A percentile compares a stretch with the other conserved stretches of the same genome.
Evolutionary conservation across 2,113 vertebrate species (phyloP).

Genomic region (Cyanoliseus patagonus): DNA sequence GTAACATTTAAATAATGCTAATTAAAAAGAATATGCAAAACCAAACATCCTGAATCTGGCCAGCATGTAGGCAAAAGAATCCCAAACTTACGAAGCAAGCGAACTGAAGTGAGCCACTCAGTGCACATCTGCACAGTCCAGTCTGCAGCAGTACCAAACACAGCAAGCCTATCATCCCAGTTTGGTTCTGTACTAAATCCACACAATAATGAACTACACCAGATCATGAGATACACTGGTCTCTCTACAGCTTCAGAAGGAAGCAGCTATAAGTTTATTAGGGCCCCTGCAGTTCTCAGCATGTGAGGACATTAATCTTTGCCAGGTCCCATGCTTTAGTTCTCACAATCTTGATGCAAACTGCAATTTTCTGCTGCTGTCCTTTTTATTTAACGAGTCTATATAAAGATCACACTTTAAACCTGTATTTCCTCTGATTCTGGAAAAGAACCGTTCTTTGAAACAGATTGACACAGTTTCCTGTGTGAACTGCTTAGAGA

Average conservation of each 20-base stretch:
- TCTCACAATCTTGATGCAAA: background rate
- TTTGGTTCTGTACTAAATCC: background rate
- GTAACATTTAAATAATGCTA: background rate
- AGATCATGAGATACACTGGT: background rate
- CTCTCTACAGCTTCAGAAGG: background rate
- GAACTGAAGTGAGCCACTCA: background rate
- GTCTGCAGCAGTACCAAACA: background rate
- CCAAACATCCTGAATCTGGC: background rate
- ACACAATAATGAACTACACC: background rate
- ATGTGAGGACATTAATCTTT: background rate
- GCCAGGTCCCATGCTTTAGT: background rate
- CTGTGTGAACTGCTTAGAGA: background rate
- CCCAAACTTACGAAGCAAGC: background rate
- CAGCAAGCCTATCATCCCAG: background rate
- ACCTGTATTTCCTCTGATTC: background rate
- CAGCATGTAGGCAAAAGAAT: background rate
- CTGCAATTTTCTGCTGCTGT: background rate
- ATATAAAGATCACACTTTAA: background rate
- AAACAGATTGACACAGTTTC: background rate
- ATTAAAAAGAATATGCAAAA: background rate
- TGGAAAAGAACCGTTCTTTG: background rate
- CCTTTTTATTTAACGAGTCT: background rate
- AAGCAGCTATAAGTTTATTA: background rate
- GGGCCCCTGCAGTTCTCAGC: background rate
- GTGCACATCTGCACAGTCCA: background rate